Percentiles rank a stretch among this genome's conserved stretches.
phyloP scores from a whole-genome alignment of 2,113 vertebrate species.

The Actinemys pallida region DNA sequence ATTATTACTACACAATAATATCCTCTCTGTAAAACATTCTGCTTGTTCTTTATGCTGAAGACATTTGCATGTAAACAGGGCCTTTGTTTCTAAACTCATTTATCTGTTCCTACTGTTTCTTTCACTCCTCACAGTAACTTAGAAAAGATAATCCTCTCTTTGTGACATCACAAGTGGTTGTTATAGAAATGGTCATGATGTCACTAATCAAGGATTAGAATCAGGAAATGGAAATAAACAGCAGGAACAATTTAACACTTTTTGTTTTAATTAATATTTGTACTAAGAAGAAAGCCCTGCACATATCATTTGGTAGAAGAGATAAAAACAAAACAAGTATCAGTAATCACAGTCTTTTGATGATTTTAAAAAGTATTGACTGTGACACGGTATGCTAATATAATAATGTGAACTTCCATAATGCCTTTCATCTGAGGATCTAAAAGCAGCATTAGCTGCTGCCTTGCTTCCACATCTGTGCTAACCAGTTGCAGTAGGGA shows the following conservation, averaged over 20 bases:
- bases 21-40: slow-evolving; percentile 21
- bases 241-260: not conserved
- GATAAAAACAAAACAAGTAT: not conserved
- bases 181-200: not conserved
- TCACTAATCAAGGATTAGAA: not conserved
- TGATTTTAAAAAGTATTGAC: not conserved
- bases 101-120: slow-evolving; percentile 2
- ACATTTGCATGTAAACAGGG: slow-evolving; percentile 49
- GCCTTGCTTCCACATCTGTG: not conserved
- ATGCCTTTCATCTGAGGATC: not conserved
- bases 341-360: not conserved
- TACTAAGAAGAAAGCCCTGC: not conserved
- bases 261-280: slow-evolving; percentile 17
- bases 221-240: not conserved
- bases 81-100: not conserved
- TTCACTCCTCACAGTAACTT: slow-evolving; percentile 3
- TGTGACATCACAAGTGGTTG: not conserved
- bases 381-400: not conserved
- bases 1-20: slow-evolving; percentile 24
- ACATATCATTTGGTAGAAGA: not conserved
- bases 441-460: not conserved
- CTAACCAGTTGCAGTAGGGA: fast-evolving
- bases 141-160: slow-evolving; percentile 6
- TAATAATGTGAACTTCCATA: not conserved
- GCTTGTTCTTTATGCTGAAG: slow-evolving; percentile 52